Evolutionary conservation across 2,888 invertebrate genomes (phyloP), one percentile per base, ranked within the genome.

Genomic region (Rhamphomyia laevipes): DNA sequence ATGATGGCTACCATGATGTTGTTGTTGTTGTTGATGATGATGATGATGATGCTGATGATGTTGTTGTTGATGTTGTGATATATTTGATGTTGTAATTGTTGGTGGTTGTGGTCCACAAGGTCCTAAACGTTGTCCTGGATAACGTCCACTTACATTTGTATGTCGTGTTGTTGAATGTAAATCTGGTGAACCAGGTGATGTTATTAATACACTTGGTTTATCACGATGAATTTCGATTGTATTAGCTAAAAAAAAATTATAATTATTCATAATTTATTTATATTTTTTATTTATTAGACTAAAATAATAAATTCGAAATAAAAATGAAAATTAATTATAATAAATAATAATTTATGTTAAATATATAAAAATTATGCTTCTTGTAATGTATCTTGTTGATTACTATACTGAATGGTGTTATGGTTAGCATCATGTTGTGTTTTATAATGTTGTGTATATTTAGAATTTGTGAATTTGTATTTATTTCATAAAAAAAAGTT

Each of bases 111-210:
- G 62, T 31, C 70, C 62, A 11, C 61, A 56, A 51, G 76, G 75
- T 15, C 51, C 51, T 43, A 54, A 48, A 12, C 57, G 52, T 38
- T 53, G 42, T 12, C 42, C 42, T 21, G n/a, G 9, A 27, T 21
- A 21, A 42, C 42, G 23, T 21, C 11, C 21, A 23, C n/a, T 27
- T 10, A 49, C 30, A 46, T 51, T 50, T 23, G 52, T 43, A 44
- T 58, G 58, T n/a, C 59, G 56, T 37, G 52, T 77, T 65, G 53
- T 68, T 71, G 64, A 70, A 65, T 85, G 84, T 57, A 86, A 74
- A 67, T 90, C 91, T 13, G 93, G 93, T 51, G 93, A 92, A 41
- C 91, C 90, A 9, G 94, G 94, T 57, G 93, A 93, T 59, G 94
- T 94, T 62, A 94, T 90, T 65, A 92, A 77, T 55, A 94, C 91